Evolutionary conservation across 64 coral and sea anemone genomes (phyloP).

Genomic region (Astreopora myriophthalma): DNA sequence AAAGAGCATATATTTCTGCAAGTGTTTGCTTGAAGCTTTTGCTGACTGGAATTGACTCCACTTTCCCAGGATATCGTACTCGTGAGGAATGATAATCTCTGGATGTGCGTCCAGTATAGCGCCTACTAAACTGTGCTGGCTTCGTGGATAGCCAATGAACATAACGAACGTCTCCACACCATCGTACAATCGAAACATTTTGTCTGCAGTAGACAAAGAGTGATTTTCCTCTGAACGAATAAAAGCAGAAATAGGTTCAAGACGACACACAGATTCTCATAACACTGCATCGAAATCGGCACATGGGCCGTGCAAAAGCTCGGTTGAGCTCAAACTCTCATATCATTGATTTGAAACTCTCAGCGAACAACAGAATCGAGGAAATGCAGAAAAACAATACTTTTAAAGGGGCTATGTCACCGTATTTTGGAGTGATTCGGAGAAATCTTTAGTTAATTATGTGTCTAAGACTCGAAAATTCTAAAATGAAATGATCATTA

Average conservation of each 20-base stretch:
- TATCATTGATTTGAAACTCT: too few relatives aligned
- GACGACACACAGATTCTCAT: too few relatives aligned
- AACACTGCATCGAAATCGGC: too few relatives aligned
- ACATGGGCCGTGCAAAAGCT: too few relatives aligned
- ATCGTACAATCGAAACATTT: not conserved
- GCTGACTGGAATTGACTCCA: not conserved
- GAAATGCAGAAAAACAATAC: too few relatives aligned
- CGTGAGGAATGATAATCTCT: constrained; percentile 20
- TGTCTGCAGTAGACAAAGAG: not conserved
- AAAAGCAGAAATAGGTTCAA: not conserved
- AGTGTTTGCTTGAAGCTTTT: not conserved
- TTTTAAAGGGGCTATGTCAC: too few relatives aligned
- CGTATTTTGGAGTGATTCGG: too few relatives aligned
- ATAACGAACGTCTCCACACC: constrained; percentile 20
- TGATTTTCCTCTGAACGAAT: not conserved
- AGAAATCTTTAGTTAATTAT: too few relatives aligned
- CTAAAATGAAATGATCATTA: too few relatives aligned
- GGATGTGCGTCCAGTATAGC: constrained; percentile 33
- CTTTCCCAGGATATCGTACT: not conserved
- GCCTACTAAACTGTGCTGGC: constrained; percentile 18
- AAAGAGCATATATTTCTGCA: not conserved
- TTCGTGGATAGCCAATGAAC: constrained; percentile 46
- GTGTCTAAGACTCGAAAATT: too few relatives aligned
- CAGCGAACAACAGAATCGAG: too few relatives aligned
- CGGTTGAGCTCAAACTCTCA: too few relatives aligned